A percentile compares a stretch with the other conserved stretches of the same genome.
Evolutionary conservation across 2,113 vertebrate species (phyloP).

Genomic region (Phrynosoma blainvillii): DNA sequence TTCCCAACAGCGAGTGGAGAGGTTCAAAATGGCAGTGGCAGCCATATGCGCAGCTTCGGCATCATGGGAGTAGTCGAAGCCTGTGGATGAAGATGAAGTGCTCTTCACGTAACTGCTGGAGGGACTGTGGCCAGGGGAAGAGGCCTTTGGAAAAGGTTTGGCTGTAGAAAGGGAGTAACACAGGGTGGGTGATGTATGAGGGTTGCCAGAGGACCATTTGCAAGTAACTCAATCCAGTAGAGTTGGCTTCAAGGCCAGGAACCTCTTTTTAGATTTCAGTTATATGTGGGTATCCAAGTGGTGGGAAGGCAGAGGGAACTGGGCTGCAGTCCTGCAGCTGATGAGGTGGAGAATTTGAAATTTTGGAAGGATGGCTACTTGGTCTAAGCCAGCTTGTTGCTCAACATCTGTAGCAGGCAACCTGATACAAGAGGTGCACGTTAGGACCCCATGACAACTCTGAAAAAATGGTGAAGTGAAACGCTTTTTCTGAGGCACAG

Average conservation of each 20-base stretch:
- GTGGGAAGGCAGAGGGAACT: no score
- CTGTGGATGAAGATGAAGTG: slow-evolving; percentile 82
- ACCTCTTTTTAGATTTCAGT: background rate
- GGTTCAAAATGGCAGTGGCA: slow-evolving; percentile 96
- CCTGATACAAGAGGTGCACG: no score
- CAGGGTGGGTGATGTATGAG: slow-evolving; percentile 36
- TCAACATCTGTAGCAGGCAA: no score
- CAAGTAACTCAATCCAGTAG: background rate
- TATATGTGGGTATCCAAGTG: no score
- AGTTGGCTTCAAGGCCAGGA: background rate
- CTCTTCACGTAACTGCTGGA: slow-evolving; percentile 86
- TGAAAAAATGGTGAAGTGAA: no score
- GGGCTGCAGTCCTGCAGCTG: no score
- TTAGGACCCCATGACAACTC: no score
- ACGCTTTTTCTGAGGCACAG: no score
- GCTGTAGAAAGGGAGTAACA: slow-evolving; percentile 77
- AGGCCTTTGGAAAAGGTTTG: slow-evolving; percentile 88
- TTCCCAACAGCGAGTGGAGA: slow-evolving; percentile 98
- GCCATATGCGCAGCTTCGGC: slow-evolving; percentile 98
- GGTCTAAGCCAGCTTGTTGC: no score
- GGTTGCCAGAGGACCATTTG: accelerated
- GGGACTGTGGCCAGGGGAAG: slow-evolving; percentile 85
- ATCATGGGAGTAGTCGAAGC: slow-evolving; percentile 95
- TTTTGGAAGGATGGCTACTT: no score
- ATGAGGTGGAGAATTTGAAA: no score